Base-by-base conservation (phyloP, 2,888 invertebrate species). In the Meta bourneti region DNA sequence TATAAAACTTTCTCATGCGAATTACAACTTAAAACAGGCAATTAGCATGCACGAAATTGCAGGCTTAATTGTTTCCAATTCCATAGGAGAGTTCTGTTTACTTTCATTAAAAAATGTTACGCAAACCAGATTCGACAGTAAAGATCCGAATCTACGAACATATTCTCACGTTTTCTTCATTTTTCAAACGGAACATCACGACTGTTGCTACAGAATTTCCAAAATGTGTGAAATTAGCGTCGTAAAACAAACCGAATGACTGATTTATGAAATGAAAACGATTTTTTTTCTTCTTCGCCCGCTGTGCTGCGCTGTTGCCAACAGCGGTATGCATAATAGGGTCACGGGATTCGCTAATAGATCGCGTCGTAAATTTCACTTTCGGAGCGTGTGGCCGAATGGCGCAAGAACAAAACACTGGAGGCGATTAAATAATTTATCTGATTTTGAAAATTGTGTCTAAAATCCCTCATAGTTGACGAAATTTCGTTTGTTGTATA, bases 291-390 rank as follows among this genome's bases (percentile, higher is more conserved):
- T 52, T 16, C 20, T 71, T 72, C 75, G 51, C 69, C 48, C 19
- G 77, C 77, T 49, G 84, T 69, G 75, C 49, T 80, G 20, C 70
- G 9, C 13, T 80, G 54, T 84, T 80, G 84, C 84, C 71, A 61
- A 34, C 8, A 11, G 79, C 51, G 51, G 80, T 48, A 81, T 81
- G 81, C 84, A 74, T 70, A 90, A 70, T 85, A 86, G 80, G 90
- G 90, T 80, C 90, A 90, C 72, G 70, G n/a, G 75, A 69, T 69
- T 79, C 13, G 48, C 51, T 71, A 80, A 85, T 90, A 34, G 49
- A 52, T 51, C 51, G 34, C 72, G 71, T 90, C 90, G 71, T 85
- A 85, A 90, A 90, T 84, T 80, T 90, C 6, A 7, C 72, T 74
- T 19, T 4, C n/a, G 8, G 61, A 19, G 54, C 84, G 84, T 90